Evolutionary conservation across 1,140 invertebrate genomes (phyloP).

Genomic region (Ceratitis capitata): DNA sequence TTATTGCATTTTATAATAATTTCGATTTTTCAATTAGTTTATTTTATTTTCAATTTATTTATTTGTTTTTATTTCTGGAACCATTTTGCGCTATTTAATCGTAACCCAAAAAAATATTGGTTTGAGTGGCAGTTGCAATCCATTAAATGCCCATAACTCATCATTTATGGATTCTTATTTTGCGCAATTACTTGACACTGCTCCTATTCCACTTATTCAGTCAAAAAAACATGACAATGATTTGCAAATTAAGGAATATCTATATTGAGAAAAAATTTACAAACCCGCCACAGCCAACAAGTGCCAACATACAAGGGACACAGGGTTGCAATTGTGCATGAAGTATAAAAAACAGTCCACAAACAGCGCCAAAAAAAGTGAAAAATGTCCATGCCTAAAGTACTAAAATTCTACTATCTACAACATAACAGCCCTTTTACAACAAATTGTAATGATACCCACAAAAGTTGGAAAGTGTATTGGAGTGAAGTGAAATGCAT

Average conservation of each 20-base stretch:
- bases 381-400: background rate
- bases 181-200: background rate
- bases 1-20: background rate
- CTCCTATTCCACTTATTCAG: background rate
- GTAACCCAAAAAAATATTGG: no score
- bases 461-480: background rate
- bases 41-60: background rate
- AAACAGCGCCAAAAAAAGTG: background rate
- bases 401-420: background rate
- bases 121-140: no score
- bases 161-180: slow-evolving; percentile 12
- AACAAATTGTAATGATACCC: slow-evolving; percentile 38
- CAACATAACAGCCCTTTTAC: background rate
- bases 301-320: background rate
- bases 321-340: background rate
- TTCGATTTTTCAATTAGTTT: background rate
- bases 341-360: background rate
- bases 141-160: background rate
- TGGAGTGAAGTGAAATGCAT: no score
- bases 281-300: background rate
- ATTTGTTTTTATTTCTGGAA: background rate
- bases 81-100: background rate
- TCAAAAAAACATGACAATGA: slow-evolving; percentile 23
- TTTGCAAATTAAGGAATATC: background rate
- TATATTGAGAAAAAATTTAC: background rate